A percentile compares a stretch with the other conserved stretches of the same genome.
Evolutionary conservation across 2,888 invertebrate species (phyloP).

Genomic region (Drosophila mimetica): DNA sequence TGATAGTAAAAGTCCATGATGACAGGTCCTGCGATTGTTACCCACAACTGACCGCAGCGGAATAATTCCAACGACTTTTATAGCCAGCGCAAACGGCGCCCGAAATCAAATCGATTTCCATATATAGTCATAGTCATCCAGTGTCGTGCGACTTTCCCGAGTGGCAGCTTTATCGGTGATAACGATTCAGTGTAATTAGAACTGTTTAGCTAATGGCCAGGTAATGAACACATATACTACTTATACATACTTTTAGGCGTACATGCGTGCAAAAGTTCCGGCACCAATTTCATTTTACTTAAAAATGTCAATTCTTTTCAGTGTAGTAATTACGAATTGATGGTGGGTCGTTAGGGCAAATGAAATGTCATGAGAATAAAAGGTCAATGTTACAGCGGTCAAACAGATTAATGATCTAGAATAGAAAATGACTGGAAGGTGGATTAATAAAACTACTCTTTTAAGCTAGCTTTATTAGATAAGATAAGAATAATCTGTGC

Average conservation of each 20-base stretch:
- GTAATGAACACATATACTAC: constrained; percentile 18
- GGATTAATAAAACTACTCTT: no score
- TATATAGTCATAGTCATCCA: constrained; percentile 29
- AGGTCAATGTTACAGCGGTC: constrained; percentile 2
- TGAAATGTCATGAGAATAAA: background rate
- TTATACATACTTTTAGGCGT: background rate
- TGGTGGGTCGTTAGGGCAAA: background rate
- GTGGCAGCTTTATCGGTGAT: constrained; percentile 17
- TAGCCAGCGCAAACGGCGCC: constrained; percentile 5
- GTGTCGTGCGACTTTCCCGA: constrained; percentile 18
- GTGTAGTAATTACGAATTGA: constrained; percentile 6
- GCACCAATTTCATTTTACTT: constrained; percentile 3
- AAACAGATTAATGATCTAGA: background rate
- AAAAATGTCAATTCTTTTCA: constrained; percentile 1
- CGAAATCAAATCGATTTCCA: constrained; percentile 38
- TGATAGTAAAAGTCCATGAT: constrained; percentile 87
- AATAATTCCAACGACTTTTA: constrained; percentile 9
- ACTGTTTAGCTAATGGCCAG: constrained; percentile 31
- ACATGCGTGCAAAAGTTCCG: background rate
- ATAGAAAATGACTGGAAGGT: background rate
- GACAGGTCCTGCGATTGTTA: constrained; percentile 1
- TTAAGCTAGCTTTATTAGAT: background rate
- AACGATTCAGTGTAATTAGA: constrained; percentile 2
- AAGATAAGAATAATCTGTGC: background rate
- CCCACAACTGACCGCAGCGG: constrained; percentile 10